A percentile compares a stretch with the other conserved stretches of the same genome.
Conservation (phyloP, 2,888 invertebrate genomes). For the Chymomyza fuscimana region DNA sequence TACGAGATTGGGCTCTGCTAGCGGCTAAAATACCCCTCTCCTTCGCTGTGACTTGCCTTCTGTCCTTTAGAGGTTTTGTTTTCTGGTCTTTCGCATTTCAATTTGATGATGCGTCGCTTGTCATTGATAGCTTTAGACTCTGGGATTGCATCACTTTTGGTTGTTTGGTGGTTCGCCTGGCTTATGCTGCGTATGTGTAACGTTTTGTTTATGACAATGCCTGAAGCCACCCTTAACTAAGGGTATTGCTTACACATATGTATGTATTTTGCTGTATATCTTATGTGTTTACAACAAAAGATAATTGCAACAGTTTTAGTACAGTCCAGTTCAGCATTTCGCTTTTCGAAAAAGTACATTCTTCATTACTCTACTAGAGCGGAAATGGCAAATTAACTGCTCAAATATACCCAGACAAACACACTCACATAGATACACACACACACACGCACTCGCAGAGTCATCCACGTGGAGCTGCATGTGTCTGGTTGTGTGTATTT, state of each 20-base stretch:
- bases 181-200: neutral
- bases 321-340: neutral
- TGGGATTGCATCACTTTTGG: neutral
- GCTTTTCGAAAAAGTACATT: constrained; percentile 40
- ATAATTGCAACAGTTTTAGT: neutral
- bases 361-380: constrained; percentile 70
- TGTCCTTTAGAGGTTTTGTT: neutral
- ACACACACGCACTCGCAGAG: constrained; percentile 10
- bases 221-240: neutral
- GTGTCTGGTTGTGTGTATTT: constrained; percentile 14
- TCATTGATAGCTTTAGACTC: neutral
- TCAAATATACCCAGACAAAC: constrained; percentile 53
- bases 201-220: neutral
- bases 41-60: neutral
- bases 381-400: constrained; percentile 75
- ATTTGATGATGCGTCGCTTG: neutral
- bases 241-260: too few species aligned
- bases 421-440: constrained; percentile 57
- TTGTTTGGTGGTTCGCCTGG: neutral
- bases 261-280: too few species aligned
- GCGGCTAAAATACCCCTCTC: too few species aligned
- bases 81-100: neutral
- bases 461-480: constrained; percentile 10
- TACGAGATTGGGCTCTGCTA: too few species aligned
- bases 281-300: neutral